Evolutionary conservation across 2,888 invertebrate genomes (phyloP), one percentile per base, ranked within the genome.

Genomic region (Lamellibrachia columna): DNA sequence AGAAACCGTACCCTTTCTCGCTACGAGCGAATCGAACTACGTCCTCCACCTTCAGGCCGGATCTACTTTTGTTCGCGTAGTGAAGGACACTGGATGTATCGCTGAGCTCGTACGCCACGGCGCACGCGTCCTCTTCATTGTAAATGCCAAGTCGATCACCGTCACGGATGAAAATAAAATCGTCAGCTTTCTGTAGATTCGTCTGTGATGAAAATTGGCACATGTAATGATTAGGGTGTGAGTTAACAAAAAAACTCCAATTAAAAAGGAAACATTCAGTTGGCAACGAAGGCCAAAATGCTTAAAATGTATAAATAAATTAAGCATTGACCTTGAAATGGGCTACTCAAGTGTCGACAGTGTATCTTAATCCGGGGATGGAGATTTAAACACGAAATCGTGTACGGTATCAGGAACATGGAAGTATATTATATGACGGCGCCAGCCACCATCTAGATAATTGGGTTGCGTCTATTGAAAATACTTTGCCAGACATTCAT

Each of bases 71-170:
- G 75, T 11, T 4, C 75, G 22, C 22, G 22, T 75, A 75, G 75
- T 75, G 75, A 3, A 75, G 75, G n/a, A 75, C 22, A 22, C 75
- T 11, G 75, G 75, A 75, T 75, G 15, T n/a, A 15, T 75, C 75
- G 75, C n/a, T n/a, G 75, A 75, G 15, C 22, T 22, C 75, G 22
- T 75, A 75, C 75, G 75, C 75, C 75, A 75, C 22, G 15, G 75
- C 75, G 75, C 75, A 75, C n/a, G 75, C 75, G 75, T 75, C 75
- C 75, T 75, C 75, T 75, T 75, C 75, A n/a, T 75, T 75, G 75
- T 75, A 75, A 75, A 75, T 75, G 75, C 75, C 75, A 75, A 75
- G 75, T n/a, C 75, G 75, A 15, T 75, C 75, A n/a, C 75, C 75
- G 75, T 75, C 75, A 7, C 6, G 75, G n/a, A 75, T 75, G 75